Base-by-base conservation (phyloP, 2,113 vertebrate genomes). In the Cettia cetti region DNA sequence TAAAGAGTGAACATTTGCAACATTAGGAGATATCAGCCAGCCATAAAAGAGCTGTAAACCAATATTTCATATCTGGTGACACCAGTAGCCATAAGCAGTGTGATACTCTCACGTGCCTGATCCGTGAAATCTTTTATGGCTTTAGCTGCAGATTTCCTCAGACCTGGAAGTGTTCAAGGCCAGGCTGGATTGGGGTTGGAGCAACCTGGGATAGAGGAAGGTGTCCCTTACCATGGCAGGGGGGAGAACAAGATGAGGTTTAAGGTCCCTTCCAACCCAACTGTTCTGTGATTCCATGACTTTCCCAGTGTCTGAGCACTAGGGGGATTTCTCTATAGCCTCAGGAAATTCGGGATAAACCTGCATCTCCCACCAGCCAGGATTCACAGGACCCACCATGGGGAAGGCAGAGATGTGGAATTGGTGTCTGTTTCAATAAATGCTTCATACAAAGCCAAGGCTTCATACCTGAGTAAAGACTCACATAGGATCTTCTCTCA, bases 381-480 rank as follows among this genome's bases (percentile, higher is more conserved):
- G 13, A 7, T 37, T 15, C 4, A 6, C 50, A 59, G 11, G 8
- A 60, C 15, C 20, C 53, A 6, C 7, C 15, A 7, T 0, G 2
- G 30, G 14, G 42, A 52, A 56, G 28, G 14, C 26, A 78, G 69
- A 57, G 22, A 1, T 7, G 57, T 26, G 39, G 18, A 26, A 2
- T 21, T 77, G 20, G 14, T 52, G 21, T 3, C 22, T 86, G 49
- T 21, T 42, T n/a, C 65, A 42, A 11, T 7, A 79, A 85, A 61
- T 17, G 8, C 37, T 65, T 74, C n/a, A 7, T 7, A 26, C 3
- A 27, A 59, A 66, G 13, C 27, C 68, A 68, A 56, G 7, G 6
- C 4, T 70, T 57, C 22, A 6, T 3, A 44, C 8, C 27, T 5
- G 27, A 79, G 24, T 14, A 7, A 28, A 71, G 39, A 11, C 19